Base-by-base conservation (phyloP, 2,113 vertebrate genomes). In the Danionella cerebrum region DNA sequence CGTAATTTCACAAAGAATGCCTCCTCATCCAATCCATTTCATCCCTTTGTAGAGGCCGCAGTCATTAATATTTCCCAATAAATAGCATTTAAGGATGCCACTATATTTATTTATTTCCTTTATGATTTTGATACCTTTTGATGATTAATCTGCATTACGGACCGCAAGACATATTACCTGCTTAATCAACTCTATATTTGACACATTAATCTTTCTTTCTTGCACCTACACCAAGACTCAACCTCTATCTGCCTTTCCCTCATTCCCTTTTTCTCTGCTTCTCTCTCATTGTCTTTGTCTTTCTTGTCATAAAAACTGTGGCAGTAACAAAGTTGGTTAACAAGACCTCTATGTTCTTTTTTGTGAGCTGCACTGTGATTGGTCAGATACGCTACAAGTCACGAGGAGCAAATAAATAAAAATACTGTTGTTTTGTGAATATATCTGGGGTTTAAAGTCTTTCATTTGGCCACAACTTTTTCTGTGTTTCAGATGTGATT, bases 141-240 rank as follows among this genome's bases (percentile, higher is more conserved):
- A 75, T 70, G 76, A 85, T 87, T 89, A 84, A 89, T 91, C 81
- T 81, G 72, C 72, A 85, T 80, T 79, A 85, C 57, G 39, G 70
- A 69, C 78, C 67, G 39, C 72, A 72, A 81, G 85, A 72, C 79
- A 83, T 82, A 89, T 87, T 87, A 85, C 3, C 70, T 86, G 80
- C 80, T 73, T 84, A 89, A 89, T 89, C 88, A 87, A 89, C 86
- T 88, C 80, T 54, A 59, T 83, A 45, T 81, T 86, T 87, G 86
- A 85, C 84, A 88, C 86, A 90, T 89, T 88, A 62, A 86, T 88
- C 79, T 82, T 81, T 84, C 76, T 84, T 70, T 64, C 74, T 51
- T n/a, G n/a, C n/a, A n/a, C n/a, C n/a, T n/a, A n/a, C n/a, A n/a
- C n/a, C n/a, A n/a, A n/a, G n/a, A n/a, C n/a, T n/a, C n/a, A n/a